These are phyloP conservation scores for Callosobruchus maculatus DNA, from an alignment of 2,888 invertebrate species.

Conservation along the genomic window DNA sequence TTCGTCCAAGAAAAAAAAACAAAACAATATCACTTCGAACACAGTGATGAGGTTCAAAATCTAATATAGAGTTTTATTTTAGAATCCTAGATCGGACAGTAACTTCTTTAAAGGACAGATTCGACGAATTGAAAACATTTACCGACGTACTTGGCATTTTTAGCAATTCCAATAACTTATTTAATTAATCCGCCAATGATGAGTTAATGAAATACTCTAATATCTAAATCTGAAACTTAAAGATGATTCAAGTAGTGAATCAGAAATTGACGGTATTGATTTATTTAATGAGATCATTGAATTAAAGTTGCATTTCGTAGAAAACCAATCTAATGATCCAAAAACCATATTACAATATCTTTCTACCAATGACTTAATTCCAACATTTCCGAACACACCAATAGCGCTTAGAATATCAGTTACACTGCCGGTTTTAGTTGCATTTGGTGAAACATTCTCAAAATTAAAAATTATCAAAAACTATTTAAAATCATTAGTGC, in stretches of 20 bases:
- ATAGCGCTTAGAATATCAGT: slow-evolving; percentile 1
- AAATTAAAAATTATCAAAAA: no score
- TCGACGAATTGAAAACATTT: no score
- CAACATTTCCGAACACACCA: slow-evolving; percentile 1
- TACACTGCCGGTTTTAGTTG: slow-evolving; percentile 7
- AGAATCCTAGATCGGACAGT: no score
- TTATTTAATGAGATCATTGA: slow-evolving; percentile 1
- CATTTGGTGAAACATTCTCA: no score
- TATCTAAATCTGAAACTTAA: no score
- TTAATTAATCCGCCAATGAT: background rate
- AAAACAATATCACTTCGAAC: slow-evolving; percentile 10
- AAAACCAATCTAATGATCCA: slow-evolving; percentile 5
- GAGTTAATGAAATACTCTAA: slow-evolving; percentile 5
- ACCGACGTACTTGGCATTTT: no score
- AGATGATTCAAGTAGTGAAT: no score
- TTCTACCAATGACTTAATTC: no score
- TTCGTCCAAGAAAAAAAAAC: slow-evolving; percentile 17
- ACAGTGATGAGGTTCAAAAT: background rate
- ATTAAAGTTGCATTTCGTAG: slow-evolving; percentile 5
- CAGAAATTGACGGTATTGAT: no score
- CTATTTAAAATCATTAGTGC: slow-evolving; percentile 3
- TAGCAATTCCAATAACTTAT: no score
- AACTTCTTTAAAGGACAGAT: no score
- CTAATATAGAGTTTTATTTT: background rate
- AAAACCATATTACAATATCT: background rate